phyloP scores from a whole-genome alignment of 2,113 vertebrate genomes.

The Callocephalon fimbriatum region DNA sequence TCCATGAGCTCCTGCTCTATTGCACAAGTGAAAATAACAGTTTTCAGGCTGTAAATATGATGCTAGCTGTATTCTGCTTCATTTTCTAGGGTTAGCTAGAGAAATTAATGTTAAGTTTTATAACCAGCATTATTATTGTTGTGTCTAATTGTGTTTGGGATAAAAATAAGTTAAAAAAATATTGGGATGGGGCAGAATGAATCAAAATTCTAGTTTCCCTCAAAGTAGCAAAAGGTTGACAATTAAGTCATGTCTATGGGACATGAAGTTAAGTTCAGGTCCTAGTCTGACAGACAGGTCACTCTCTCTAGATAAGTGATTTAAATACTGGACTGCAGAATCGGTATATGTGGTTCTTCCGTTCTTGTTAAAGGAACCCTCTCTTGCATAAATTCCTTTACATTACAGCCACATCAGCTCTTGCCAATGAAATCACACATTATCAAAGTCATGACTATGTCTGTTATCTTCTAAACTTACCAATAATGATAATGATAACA shows the following conservation, averaged over 20 bases:
- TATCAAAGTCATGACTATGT: background rate
- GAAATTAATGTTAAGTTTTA: background rate
- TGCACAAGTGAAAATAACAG: background rate
- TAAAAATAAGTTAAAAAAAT: background rate
- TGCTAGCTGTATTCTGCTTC: background rate
- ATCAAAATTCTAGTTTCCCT: background rate
- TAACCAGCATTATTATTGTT: background rate
- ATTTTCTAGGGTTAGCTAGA: background rate
- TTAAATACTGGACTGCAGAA: background rate
- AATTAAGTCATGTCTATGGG: background rate
- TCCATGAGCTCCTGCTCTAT: background rate
- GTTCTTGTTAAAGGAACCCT: background rate
- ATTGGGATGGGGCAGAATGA: background rate
- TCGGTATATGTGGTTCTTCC: background rate
- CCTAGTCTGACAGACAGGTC: fast-evolving
- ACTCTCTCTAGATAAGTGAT: background rate
- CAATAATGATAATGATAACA: background rate
- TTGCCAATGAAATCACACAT: fast-evolving
- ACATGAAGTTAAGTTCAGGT: background rate
- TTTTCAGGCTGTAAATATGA: background rate
- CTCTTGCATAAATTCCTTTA: background rate
- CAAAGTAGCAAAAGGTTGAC: background rate
- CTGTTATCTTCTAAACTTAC: background rate
- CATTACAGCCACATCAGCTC: fast-evolving
- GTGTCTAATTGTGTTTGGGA: background rate